These are phyloP conservation scores for Tortricodes alternella DNA, from an alignment of 2,888 invertebrate genomes.

Conservation along the genomic window DNA sequence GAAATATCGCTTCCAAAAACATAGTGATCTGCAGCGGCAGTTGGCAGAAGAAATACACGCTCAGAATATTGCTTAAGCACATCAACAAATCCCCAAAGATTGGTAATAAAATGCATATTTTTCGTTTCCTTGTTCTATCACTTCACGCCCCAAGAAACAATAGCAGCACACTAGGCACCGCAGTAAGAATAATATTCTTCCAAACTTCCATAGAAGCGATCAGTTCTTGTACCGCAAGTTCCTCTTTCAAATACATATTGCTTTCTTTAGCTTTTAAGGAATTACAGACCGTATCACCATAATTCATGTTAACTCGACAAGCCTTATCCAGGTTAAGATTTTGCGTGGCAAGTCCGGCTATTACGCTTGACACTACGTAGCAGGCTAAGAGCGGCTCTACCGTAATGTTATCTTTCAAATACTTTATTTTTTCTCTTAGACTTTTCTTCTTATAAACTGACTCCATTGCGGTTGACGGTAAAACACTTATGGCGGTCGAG, in stretches of 20 bases:
- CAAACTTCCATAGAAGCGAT: slow-evolving; percentile 88
- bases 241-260: not conserved
- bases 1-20: slow-evolving; percentile 77
- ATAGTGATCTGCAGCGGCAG: slow-evolving; percentile 78
- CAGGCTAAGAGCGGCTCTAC: slow-evolving; percentile 89
- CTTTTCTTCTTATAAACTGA: slow-evolving; percentile 51
- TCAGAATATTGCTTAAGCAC: slow-evolving; percentile 73
- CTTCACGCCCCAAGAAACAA: slow-evolving; percentile 88
- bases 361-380: slow-evolving; percentile 85
- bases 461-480: slow-evolving; percentile 45
- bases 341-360: slow-evolving; percentile 89
- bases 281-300: slow-evolving; percentile 85
- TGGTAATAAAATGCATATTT: slow-evolving; percentile 88
- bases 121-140: slow-evolving; percentile 80
- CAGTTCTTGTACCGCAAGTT: slow-evolving; percentile 82
- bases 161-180: slow-evolving; percentile 87
- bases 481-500: not conserved
- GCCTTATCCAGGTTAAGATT: slow-evolving; percentile 92
- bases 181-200: slow-evolving; percentile 88
- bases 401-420: slow-evolving; percentile 83
- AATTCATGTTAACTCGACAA: slow-evolving; percentile 90
- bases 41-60: slow-evolving; percentile 79
- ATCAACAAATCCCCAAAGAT: slow-evolving; percentile 87
- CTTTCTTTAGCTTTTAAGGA: slow-evolving; percentile 77
- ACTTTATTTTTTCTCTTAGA: slow-evolving; percentile 67